Percentiles rank a stretch among this genome's conserved stretches.
These are phyloP conservation scores for Andrena minutula DNA, from an alignment of 2,888 invertebrate species.

Conservation along the genomic window DNA sequence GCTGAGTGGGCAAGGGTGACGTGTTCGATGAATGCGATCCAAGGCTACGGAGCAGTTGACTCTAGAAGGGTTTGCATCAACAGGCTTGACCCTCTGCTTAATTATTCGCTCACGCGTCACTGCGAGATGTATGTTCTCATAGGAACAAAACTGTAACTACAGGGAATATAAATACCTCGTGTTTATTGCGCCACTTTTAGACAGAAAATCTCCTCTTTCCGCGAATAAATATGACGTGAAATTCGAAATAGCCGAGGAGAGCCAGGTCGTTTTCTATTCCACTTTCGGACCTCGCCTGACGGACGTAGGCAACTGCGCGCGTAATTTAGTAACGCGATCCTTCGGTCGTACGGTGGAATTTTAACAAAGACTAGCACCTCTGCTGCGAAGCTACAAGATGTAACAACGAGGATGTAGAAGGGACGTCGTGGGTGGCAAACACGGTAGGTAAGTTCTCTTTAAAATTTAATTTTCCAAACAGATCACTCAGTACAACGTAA, in stretches of 20 bases:
- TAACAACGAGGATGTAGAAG: too few species aligned
- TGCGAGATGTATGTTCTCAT: background rate
- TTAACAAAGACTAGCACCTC: conserved; percentile 29
- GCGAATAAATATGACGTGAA: conserved; percentile 23
- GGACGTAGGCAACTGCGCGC: conserved; percentile 33
- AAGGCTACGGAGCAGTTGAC: background rate
- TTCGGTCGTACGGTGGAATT: conserved; percentile 23
- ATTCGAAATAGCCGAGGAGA: conserved; percentile 4
- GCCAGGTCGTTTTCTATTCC: conserved; percentile 30
- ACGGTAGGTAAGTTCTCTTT: background rate
- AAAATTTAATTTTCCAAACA: too few species aligned
- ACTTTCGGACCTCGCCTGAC: conserved; percentile 31
- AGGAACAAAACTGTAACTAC: background rate
- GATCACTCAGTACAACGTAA: too few species aligned
- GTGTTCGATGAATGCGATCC: conserved; percentile 1
- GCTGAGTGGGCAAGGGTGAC: background rate
- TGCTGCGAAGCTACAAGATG: background rate
- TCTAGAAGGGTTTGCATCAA: background rate
- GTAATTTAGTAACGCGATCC: conserved; percentile 37
- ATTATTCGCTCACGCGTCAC: too few species aligned
- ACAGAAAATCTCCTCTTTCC: conserved; percentile 19
- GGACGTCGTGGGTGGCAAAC: background rate
- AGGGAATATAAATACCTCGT: background rate
- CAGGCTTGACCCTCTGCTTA: too few species aligned
- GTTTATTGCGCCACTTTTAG: background rate